Conservation (phyloP, 2,888 invertebrate species). For the Chaetogeoica ovagalla region DNA sequence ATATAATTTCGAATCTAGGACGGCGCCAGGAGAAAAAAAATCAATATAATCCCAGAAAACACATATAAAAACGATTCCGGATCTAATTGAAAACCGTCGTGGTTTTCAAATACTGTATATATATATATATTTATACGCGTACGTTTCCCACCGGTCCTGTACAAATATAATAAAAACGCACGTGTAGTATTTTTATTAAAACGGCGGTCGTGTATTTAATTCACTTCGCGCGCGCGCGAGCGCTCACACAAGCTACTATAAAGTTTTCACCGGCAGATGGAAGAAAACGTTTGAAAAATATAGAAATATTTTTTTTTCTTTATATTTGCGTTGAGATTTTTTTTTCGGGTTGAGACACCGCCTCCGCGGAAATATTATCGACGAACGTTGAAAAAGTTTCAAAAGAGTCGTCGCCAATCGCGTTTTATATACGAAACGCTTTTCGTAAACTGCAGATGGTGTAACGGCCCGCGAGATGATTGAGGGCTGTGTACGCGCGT, state of each 20-base stretch:
- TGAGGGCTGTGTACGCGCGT: conserved; percentile 15
- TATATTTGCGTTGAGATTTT: conserved; percentile 24
- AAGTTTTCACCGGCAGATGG: conserved; percentile 20
- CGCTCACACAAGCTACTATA: neutral
- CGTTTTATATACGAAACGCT: neutral
- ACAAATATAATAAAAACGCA: too few species aligned
- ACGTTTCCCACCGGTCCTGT: too few species aligned
- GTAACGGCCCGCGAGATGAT: conserved; percentile 22
- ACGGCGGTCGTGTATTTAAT: neutral
- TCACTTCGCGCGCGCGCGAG: too few species aligned
- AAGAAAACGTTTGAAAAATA: neutral
- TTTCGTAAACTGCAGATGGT: conserved; percentile 29
- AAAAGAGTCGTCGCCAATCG: conserved; percentile 29
- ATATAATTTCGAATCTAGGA: too few species aligned
- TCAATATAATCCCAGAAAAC: too few species aligned
- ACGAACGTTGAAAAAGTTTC: conserved; percentile 45
- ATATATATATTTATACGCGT: too few species aligned
- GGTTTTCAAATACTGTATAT: too few species aligned
- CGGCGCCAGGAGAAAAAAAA: too few species aligned
- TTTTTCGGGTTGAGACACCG: conserved; percentile 9
- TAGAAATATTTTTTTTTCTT: too few species aligned
- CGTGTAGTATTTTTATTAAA: neutral
- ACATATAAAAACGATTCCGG: too few species aligned
- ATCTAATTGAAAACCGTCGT: too few species aligned
- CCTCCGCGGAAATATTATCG: conserved; percentile 40